These are phyloP conservation scores for Geococcyx californianus DNA, from an alignment of 2,113 vertebrate species.

Conservation along the genomic window DNA sequence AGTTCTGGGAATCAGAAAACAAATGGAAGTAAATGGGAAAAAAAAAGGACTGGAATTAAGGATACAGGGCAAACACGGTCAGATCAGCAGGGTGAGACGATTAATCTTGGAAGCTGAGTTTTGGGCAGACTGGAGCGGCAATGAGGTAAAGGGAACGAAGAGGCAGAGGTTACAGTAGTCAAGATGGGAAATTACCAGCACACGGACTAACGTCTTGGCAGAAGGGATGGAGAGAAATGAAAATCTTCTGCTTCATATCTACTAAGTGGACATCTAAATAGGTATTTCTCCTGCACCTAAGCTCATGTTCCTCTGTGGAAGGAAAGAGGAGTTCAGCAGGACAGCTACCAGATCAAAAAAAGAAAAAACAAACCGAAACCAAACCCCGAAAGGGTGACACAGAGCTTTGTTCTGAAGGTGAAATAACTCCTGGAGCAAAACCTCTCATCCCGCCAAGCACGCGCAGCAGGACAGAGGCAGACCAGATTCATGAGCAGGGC, in stretches of 20 bases:
- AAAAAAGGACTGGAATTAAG: not conserved
- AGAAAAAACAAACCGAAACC: not conserved
- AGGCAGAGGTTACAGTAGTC: constrained; percentile 69
- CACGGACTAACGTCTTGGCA: constrained; percentile 74
- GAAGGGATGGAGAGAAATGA: constrained; percentile 74
- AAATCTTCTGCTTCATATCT: constrained; percentile 75
- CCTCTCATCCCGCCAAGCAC: not conserved
- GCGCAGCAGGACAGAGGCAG: not conserved
- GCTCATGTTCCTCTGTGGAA: constrained; percentile 75
- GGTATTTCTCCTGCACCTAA: constrained; percentile 73
- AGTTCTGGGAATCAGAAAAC: constrained; percentile 9
- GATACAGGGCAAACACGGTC: constrained; percentile 6
- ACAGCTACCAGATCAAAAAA: constrained; percentile 47
- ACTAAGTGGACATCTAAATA: constrained; percentile 75
- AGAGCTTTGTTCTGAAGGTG: not conserved
- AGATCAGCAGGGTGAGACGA: constrained; percentile 8
- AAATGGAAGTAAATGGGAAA: not conserved
- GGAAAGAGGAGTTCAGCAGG: constrained; percentile 73
- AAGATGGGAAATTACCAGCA: constrained; percentile 75
- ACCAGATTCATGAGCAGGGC: not conserved
- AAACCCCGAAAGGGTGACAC: constrained; percentile 5
- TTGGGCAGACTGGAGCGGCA: constrained; percentile 15
- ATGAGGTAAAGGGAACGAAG: constrained; percentile 43
- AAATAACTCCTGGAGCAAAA: constrained; percentile 13
- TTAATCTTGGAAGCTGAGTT: constrained; percentile 26